These are phyloP conservation scores for Astatotilapia flaviijosephi DNA, from an alignment of 2,113 vertebrate species.

Conservation along the genomic window DNA sequence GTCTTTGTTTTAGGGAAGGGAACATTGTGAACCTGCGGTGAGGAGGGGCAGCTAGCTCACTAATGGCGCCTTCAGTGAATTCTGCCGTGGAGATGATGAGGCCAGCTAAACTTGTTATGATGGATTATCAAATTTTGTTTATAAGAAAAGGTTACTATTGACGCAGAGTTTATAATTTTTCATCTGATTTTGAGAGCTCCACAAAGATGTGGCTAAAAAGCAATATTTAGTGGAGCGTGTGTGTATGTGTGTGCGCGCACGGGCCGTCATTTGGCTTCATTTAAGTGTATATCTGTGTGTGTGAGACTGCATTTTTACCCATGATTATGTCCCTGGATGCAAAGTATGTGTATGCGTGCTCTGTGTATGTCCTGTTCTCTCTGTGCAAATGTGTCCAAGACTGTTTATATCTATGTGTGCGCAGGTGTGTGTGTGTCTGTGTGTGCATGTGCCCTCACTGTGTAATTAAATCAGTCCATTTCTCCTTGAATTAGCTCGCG, in stretches of 20 bases:
- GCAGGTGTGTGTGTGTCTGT: neutral
- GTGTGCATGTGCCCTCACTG: constrained; percentile 6
- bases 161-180: neutral
- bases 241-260: neutral
- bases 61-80: constrained; percentile 6
- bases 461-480: constrained; percentile 65
- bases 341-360: neutral
- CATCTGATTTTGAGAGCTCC: neutral
- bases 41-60: constrained; percentile 7
- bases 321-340: neutral
- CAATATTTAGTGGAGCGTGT: neutral
- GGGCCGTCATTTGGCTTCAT: neutral
- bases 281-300: neutral
- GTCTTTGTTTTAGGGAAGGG: constrained; percentile 64
- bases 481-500: constrained; percentile 61
- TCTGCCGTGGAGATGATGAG: neutral
- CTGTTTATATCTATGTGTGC: neutral
- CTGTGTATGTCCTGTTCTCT: neutral
- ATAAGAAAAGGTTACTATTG: neutral
- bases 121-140: neutral
- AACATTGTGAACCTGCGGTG: constrained; percentile 61
- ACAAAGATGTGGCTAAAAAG: neutral
- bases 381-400: neutral
- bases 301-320: neutral
- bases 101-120: neutral